phyloP scores from a whole-genome alignment of 2,888 invertebrate genomes.

The Byasa hedistus region DNA sequence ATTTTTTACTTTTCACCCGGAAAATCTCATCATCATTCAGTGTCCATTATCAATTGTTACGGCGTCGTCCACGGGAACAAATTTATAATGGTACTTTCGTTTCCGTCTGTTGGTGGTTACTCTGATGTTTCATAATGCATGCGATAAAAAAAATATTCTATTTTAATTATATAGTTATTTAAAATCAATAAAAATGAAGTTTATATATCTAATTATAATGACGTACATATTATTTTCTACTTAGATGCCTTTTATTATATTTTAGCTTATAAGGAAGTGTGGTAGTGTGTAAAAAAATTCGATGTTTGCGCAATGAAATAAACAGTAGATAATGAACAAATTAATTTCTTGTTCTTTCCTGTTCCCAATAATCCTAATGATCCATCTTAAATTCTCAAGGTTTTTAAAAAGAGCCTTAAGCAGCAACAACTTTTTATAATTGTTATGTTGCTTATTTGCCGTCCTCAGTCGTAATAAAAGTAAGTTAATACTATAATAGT shows the following conservation, averaged over 20 bases:
- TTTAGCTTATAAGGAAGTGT: not conserved
- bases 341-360: not conserved
- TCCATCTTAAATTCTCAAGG: not conserved
- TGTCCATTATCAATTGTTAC: slow-evolving; percentile 24
- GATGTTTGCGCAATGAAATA: not conserved
- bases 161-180: not conserved
- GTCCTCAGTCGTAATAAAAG: too few relatives aligned
- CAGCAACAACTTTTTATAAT: too few relatives aligned
- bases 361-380: not conserved
- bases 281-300: not conserved
- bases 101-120: slow-evolving; percentile 1
- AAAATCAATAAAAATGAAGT: not conserved
- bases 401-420: too few relatives aligned
- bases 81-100: slow-evolving; percentile 20
- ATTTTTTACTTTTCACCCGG: not conserved
- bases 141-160: not conserved
- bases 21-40: slow-evolving; percentile 16
- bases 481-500: too few relatives aligned
- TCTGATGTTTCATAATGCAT: not conserved
- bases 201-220: not conserved
- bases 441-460: too few relatives aligned
- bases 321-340: not conserved
- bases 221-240: not conserved
- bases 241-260: too few relatives aligned
- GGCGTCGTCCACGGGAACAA: slow-evolving; percentile 19